Evolutionary conservation across 2,113 vertebrate species (phyloP), one percentile per base, ranked within the genome.

Genomic region (Athene cunicularia): DNA sequence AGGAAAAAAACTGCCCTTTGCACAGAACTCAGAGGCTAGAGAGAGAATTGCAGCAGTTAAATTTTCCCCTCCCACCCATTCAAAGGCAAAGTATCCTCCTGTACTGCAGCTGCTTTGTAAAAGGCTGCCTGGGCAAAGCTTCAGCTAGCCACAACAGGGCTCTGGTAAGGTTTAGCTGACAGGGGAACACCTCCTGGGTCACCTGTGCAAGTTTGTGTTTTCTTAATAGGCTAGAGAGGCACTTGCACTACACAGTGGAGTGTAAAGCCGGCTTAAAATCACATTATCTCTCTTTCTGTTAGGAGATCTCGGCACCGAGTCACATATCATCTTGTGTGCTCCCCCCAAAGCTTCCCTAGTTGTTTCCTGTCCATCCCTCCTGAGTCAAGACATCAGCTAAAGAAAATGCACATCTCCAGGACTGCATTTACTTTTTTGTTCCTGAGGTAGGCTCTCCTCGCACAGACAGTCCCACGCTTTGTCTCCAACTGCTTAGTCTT

Each of bases 401-500:
- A 52, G 93, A 35, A 7, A 95, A 89, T 96, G 95, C 97, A 76
- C 74, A 88, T 94, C 94, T 67, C 85, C 80, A 52, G 37, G 45
- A 35, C 35, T 37, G 7, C 68, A 56, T 93, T 95, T 94, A 99
- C 99, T 99, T 98, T 99, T 95, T 99, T 99, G 97, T 98, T 99
- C 95, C 99, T 98, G 92, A 99, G 99, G 72, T 98, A 98, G 71
- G 99, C 99, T 93, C 99, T 98, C 53, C 98, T 97, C 68, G 99
- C 97, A 56, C 99, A 99, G 96, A 99, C 98, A 91, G 96, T 95
- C 63, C 99, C 99, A 96, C 99, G 98, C 86, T 99, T 98, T 66
- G 96, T 96, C 97, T 99, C 99, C 98, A 99, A 95, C 86, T 98
- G 98, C 96, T 98, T 98, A 30, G 98, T 97, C 76, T 98, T 98